Percentiles rank a stretch among this genome's conserved stretches.
phyloP scores from a whole-genome alignment of 2,797 vertebrate species.

The Sebastes kiyomatsui region DNA sequence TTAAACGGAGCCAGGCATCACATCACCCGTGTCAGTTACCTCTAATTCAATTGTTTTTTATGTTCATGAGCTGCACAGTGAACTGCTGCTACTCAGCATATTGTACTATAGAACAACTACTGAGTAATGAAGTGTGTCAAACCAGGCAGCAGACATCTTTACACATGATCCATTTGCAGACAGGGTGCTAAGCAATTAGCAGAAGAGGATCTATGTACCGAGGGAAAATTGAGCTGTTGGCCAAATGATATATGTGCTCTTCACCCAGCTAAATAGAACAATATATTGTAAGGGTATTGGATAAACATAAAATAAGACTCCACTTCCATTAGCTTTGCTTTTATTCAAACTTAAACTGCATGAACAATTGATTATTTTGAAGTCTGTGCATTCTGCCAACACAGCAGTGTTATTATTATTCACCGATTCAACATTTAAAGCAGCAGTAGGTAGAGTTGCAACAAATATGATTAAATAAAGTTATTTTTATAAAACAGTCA shows the following conservation, averaged over 20 bases:
- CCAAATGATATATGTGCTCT: conserved; percentile 19
- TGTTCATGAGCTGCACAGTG: background rate
- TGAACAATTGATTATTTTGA: background rate
- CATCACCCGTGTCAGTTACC: background rate
- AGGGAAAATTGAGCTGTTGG: conserved; percentile 19
- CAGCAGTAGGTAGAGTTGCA: too few species aligned
- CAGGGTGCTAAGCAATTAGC: conserved; percentile 35
- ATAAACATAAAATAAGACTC: conserved; percentile 11
- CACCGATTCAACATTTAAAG: too few species aligned
- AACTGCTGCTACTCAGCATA: background rate
- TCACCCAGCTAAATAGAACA: conserved; percentile 14
- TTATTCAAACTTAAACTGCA: background rate
- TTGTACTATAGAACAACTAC: background rate
- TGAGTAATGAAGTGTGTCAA: conserved; percentile 32
- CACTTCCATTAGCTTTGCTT: conserved; percentile 22
- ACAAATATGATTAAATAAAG: too few species aligned
- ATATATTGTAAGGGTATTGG: conserved; percentile 14
- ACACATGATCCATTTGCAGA: conserved; percentile 15
- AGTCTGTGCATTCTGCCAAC: background rate
- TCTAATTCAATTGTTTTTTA: background rate
- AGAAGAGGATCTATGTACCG: background rate
- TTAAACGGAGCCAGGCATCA: background rate
- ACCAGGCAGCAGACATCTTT: conserved; percentile 8
- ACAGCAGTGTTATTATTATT: too few species aligned
- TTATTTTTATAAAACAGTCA: too few species aligned